phyloP scores from a whole-genome alignment of 2,113 vertebrate genomes.

The Sinocyclocheilus anshuiensis region DNA sequence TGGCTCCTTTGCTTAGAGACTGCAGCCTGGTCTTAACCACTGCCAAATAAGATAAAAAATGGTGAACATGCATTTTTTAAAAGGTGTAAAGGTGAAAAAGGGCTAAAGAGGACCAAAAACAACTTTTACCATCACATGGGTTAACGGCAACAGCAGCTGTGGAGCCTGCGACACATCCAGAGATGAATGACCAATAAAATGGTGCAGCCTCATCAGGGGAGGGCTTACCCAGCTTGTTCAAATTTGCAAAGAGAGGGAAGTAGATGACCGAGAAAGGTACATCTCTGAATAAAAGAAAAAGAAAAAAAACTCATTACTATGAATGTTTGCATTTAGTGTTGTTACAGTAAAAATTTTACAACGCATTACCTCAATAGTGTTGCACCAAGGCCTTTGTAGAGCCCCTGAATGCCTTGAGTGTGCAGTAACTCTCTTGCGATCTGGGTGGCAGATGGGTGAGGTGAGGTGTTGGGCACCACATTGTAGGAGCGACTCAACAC shows the following conservation, averaged over 20 bases:
- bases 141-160: conserved; percentile 78
- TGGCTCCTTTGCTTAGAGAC: conserved; percentile 77
- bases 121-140: conserved; percentile 78
- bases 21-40: conserved; percentile 84
- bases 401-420: conserved; percentile 76
- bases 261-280: conserved; percentile 83
- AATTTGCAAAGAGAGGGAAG: conserved; percentile 82
- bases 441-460: conserved; percentile 73
- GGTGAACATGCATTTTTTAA: not conserved
- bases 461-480: conserved; percentile 59
- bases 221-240: conserved; percentile 75
- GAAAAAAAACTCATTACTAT: not conserved
- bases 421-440: conserved; percentile 77
- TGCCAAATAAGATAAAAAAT: conserved; percentile 51
- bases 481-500: conserved; percentile 77
- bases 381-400: conserved; percentile 81
- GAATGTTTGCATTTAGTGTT: not conserved
- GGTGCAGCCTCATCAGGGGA: conserved; percentile 64
- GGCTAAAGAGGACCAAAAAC: not conserved
- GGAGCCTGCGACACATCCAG: conserved; percentile 77
- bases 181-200: conserved; percentile 81
- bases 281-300: conserved; percentile 67
- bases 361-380: conserved; percentile 77
- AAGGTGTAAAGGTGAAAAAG: not conserved
- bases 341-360: not conserved